phyloP scores from a whole-genome alignment of 2,888 invertebrate species.

The Belgica antarctica region DNA sequence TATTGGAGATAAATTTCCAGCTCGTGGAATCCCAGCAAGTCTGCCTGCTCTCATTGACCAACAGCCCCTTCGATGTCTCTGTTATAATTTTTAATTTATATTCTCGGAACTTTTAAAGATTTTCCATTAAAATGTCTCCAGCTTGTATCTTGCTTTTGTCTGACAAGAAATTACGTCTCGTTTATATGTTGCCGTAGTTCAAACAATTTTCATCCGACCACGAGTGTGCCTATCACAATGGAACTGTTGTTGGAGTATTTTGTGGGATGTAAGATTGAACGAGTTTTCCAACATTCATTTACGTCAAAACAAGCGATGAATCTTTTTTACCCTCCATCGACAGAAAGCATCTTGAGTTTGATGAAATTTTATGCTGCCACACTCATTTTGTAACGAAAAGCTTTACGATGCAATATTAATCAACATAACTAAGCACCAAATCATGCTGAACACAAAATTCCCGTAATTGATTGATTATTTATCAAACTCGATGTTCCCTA shows the following conservation, averaged over 20 bases:
- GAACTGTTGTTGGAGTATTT: too few relatives aligned
- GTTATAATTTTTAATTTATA: conserved; percentile 37
- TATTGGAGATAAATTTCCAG: too few relatives aligned
- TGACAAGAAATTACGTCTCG: too few relatives aligned
- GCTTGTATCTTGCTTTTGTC: conserved; percentile 3
- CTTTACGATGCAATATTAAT: conserved; percentile 27
- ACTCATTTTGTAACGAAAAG: conserved; percentile 9
- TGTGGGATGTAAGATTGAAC: conserved; percentile 3
- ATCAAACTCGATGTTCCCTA: conserved; percentile 10
- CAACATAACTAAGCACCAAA: conserved; percentile 11
- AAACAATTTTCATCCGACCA: conserved; percentile 1
- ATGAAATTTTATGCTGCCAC: not conserved
- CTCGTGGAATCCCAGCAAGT: too few relatives aligned
- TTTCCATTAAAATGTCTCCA: conserved; percentile 32
- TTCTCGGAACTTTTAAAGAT: conserved; percentile 21
- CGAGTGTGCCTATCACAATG: not conserved
- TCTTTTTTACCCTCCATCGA: not conserved
- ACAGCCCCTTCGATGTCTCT: not conserved
- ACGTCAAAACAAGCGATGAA: conserved; percentile 18
- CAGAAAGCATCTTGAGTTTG: conserved; percentile 22
- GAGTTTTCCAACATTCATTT: not conserved
- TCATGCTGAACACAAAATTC: conserved; percentile 15
- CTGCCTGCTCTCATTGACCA: too few relatives aligned
- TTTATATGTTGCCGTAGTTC: conserved; percentile 4
- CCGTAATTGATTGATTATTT: conserved; percentile 24